Percentiles rank a stretch among this genome's conserved stretches.
These are phyloP conservation scores for Vulpes vulpes DNA, from an alignment of 2,113 vertebrate genomes.

Conservation along the genomic window DNA sequence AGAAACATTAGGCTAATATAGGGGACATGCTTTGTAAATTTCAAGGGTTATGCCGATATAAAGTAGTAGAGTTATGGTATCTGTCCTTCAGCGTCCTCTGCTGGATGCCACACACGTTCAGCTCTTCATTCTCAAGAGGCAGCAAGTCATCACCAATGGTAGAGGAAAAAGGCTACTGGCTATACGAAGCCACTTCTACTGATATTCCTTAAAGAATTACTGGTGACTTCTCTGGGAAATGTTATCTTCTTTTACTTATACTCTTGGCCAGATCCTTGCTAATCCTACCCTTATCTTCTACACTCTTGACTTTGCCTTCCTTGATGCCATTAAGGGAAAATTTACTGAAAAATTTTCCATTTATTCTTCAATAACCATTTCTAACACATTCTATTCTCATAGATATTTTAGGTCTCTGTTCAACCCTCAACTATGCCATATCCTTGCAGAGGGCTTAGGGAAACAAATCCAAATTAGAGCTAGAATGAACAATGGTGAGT, in stretches of 20 bases:
- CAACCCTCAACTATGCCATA: background rate
- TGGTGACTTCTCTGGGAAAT: background rate
- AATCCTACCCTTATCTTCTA: background rate
- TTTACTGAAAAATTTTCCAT: background rate
- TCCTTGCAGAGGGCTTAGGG: background rate
- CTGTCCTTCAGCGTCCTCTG: background rate
- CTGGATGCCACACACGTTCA: background rate
- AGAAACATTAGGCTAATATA: background rate
- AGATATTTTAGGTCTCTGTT: background rate
- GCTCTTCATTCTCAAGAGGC: background rate
- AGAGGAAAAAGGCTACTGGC: background rate
- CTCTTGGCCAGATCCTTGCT: background rate
- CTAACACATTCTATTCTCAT: conserved; percentile 3
- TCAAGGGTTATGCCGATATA: background rate
- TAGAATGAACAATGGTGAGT: background rate
- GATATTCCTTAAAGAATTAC: background rate
- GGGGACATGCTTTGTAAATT: background rate
- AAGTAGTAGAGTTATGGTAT: background rate
- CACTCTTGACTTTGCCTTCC: background rate
- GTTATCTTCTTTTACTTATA: background rate
- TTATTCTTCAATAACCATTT: conserved; percentile 8
- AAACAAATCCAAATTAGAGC: background rate
- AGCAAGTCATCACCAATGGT: background rate
- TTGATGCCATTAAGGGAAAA: background rate
- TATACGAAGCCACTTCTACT: background rate